Evolutionary conservation across 2,113 vertebrate species (phyloP).

Genomic region (Neomonachus schauinslandi): DNA sequence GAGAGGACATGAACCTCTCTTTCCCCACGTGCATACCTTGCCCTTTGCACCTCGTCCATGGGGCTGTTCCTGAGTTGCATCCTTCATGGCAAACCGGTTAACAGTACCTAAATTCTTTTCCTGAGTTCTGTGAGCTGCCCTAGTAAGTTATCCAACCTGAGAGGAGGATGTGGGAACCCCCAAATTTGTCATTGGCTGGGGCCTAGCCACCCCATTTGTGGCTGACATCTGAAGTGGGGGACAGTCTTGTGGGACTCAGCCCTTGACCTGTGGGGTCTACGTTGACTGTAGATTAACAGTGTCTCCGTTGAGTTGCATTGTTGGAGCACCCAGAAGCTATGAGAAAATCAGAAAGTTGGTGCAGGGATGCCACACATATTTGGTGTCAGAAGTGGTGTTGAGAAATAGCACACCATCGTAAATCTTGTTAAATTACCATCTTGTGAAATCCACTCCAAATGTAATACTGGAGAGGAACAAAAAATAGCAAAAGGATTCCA

Average conservation of each 20-base stretch:
- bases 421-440: not conserved
- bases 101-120: too few relatives aligned
- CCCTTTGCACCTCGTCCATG: rapidly evolving
- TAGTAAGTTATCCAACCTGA: too few relatives aligned
- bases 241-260: not conserved
- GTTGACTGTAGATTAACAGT: rapidly evolving
- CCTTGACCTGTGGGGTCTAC: not conserved
- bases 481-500: not conserved
- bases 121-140: not conserved
- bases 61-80: not conserved
- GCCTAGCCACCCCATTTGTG: too few relatives aligned
- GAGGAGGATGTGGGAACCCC: rapidly evolving
- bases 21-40: not conserved
- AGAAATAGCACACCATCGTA: too few relatives aligned
- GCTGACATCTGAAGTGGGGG: not conserved
- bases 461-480: not conserved
- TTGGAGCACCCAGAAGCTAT: not conserved
- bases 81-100: not conserved
- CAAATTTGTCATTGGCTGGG: too few relatives aligned
- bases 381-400: not conserved
- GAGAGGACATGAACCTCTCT: not conserved
- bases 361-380: not conserved
- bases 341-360: not conserved
- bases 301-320: not conserved
- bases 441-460: not conserved